These are phyloP conservation scores for Myodes glareolus DNA, from an alignment of 2,113 vertebrate species.

Conservation along the genomic window DNA sequence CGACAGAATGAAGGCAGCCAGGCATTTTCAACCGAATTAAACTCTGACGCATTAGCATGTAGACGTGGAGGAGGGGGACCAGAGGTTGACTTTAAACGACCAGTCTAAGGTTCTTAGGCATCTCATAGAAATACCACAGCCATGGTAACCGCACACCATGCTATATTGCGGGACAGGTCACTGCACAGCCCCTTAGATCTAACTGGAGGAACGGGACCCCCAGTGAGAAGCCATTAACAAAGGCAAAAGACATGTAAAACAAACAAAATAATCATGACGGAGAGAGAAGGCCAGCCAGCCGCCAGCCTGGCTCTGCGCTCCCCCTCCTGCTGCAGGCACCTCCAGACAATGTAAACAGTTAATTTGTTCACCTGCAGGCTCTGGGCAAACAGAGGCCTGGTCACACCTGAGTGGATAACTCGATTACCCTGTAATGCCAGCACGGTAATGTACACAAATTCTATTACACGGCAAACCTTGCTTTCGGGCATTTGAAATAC, in stretches of 20 bases:
- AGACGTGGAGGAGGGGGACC: background rate
- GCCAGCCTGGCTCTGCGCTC: constrained; percentile 68
- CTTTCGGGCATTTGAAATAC: constrained; percentile 84
- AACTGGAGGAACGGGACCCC: constrained; percentile 69
- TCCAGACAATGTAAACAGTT: constrained; percentile 80
- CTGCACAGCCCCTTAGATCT: constrained; percentile 57
- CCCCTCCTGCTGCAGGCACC: constrained; percentile 35
- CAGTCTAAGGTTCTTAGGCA: constrained; percentile 21
- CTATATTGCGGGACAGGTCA: constrained; percentile 58
- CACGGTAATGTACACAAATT: constrained; percentile 89
- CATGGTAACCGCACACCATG: constrained; percentile 24
- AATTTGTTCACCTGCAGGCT: constrained; percentile 89
- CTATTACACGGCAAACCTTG: constrained; percentile 86
- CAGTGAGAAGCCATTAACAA: constrained; percentile 80
- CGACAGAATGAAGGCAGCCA: background rate
- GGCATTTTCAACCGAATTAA: background rate
- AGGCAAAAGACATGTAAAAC: constrained; percentile 78
- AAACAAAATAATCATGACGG: constrained; percentile 74
- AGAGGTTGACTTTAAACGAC: background rate
- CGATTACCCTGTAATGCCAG: constrained; percentile 91
- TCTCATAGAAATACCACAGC: constrained; percentile 58
- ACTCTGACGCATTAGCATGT: background rate
- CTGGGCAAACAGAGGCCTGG: constrained; percentile 87
- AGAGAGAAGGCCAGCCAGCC: constrained; percentile 73
- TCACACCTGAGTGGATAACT: constrained; percentile 90